Evolutionary conservation across 2,888 invertebrate species (phyloP), one percentile per base, ranked within the genome.

Genomic region (Sesia apiformis): DNA sequence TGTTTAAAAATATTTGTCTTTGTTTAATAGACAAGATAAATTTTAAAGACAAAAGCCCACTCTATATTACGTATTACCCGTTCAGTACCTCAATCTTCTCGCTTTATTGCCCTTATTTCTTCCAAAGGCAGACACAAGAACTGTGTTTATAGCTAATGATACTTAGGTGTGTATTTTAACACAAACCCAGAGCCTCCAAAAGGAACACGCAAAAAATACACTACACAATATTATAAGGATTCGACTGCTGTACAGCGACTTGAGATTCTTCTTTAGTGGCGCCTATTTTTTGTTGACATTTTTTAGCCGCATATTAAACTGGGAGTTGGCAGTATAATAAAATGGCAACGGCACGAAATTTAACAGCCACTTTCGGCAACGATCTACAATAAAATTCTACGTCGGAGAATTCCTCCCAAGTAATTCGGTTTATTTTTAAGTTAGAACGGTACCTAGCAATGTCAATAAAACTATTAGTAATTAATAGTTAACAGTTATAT

Each of bases 101-200:
- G 78, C 72, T 87, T 88, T 88, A 88, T 86, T 82, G 75, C 78
- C 78, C 77, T 79, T 83, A 86, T 85, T 84, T 84, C 78, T 77
- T 80, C 66, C 74, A 73, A 80, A 77, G 78, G 80, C 67, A 78
- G 78, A 85, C 83, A 86, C 84, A 88, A 85, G 84, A 84, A 75
- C 76, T 77, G 78, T 84, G 86, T 87, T 87, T 87, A 89, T 87
- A 84, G 85, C 81, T 86, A 86, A 89, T 87, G 83, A 85, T 87
- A 78, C 77, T 85, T 83, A 88, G 88, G 88, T 88, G 88, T 84
- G 86, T 85, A 88, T 89, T 88, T 88, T 89, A 88, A 89, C 88
- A 89, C 88, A 83, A 74, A 70, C 77, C 77, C 76, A 40, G 65
- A 76, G 71, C 70, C 74, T 73, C 78, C 76, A 78, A 82, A 87